Percentiles rank a stretch among this genome's conserved stretches.
phyloP scores from a whole-genome alignment of 2,888 invertebrate genomes.

The Smittia aterrima region DNA sequence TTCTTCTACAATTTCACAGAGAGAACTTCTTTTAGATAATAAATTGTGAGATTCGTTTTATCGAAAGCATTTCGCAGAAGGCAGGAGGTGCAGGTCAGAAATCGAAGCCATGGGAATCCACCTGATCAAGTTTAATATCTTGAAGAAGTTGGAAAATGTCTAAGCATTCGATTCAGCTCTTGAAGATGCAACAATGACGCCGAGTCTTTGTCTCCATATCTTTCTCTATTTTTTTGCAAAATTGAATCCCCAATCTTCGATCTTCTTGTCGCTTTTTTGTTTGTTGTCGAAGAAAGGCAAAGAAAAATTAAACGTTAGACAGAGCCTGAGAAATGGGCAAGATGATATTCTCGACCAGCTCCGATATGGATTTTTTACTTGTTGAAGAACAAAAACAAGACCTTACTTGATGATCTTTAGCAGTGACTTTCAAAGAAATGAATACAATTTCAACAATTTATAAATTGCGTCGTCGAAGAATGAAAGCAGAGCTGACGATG shows the following conservation, averaged over 20 bases:
- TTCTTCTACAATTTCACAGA: not conserved
- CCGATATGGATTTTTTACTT: not conserved
- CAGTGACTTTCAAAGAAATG: constrained; percentile 32
- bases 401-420: not conserved
- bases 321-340: constrained; percentile 34
- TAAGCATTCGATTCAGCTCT: constrained; percentile 28
- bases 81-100: not conserved
- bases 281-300: not conserved
- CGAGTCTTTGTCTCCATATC: not conserved
- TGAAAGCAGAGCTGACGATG: not conserved
- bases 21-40: constrained; percentile 10
- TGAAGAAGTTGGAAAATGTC: not conserved
- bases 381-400: constrained; percentile 13
- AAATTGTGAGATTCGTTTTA: constrained; percentile 7
- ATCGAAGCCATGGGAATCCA: constrained; percentile 22
- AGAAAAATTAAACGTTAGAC: constrained; percentile 1
- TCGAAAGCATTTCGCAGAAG: constrained; percentile 34
- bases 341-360: not conserved
- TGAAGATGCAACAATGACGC: not conserved
- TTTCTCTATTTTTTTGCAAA: constrained; percentile 4
- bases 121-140: constrained; percentile 15
- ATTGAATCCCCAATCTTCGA: constrained; percentile 16
- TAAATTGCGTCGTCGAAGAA: not conserved
- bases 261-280: constrained; percentile 21
- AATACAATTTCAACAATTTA: not conserved